Base-by-base conservation (phyloP, 2,888 invertebrate genomes). In the Apamea monoglypha region DNA sequence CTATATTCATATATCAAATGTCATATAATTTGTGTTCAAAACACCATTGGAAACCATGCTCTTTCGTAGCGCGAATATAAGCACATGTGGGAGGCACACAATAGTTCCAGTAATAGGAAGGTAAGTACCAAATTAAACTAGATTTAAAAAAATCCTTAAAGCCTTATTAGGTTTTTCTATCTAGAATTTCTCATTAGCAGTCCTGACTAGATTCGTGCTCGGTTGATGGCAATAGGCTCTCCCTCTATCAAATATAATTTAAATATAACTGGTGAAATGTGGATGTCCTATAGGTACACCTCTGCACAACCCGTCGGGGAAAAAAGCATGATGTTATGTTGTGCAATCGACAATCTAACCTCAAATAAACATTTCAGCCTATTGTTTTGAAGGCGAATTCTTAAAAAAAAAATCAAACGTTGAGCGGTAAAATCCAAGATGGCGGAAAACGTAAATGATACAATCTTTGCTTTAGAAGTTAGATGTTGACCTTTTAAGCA, bases 401-500 rank as follows among this genome's bases (percentile, higher is more conserved):
- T 66, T n/a, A 66, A 80, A 87, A 87, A 84, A 73, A 68, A 69
- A 66, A 29, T 50, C 59, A 72, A 70, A 78, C 47, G 32, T 67
- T 74, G 47, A 61, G 84, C 84, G 84, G 76, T 87, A 76, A 85
- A 74, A 84, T 75, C 66, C 82, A 76, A 85, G 40, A 85, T 85
- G 82, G 88, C 81, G 66, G 81, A 61, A 85, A 81, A 79, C 78
- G 74, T 86, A 85, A 80, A 78, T 85, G 88, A 88, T 87, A 88
- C 90, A 92, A 92, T 91, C 91, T 91, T 91, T 90, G 90, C 91
- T 91, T 89, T 88, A 91, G 90, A 87, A 91, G 90, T 90, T 91
- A 92, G 90, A 91, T 90, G 92, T 91, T 93, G 96, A 95, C 95
- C 96, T 96, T 90, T 95, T 92, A 92, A 92, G 91, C 92, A 93